These are phyloP conservation scores for Gastrophysa polygoni DNA, from an alignment of 2,888 invertebrate species.

Conservation along the genomic window DNA sequence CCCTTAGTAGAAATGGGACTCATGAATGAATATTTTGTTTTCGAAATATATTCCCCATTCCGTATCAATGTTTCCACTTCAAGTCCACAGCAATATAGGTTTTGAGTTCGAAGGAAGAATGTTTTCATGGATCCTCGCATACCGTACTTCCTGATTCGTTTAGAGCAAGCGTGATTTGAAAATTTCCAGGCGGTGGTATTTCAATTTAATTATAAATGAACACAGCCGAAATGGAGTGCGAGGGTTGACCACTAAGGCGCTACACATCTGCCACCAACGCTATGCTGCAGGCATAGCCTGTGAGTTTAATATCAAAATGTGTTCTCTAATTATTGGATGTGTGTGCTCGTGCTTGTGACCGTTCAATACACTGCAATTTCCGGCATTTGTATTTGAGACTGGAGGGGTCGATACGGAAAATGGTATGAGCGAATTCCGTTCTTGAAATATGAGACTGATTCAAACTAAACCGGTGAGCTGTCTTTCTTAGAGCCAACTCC, in stretches of 20 bases:
- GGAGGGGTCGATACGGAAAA: too few relatives aligned
- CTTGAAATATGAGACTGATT: too few relatives aligned
- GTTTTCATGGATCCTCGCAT: slow-evolving; percentile 9
- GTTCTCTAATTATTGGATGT: neutral
- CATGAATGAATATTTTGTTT: too few relatives aligned
- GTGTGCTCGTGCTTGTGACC: neutral
- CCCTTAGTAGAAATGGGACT: too few relatives aligned
- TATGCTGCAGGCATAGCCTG: neutral
- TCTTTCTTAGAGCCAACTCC: too few relatives aligned
- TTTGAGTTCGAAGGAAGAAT: neutral
- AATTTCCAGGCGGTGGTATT: slow-evolving; percentile 41
- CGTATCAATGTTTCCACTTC: slow-evolving; percentile 7
- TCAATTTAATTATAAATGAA: slow-evolving; percentile 41
- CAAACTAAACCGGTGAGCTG: too few relatives aligned
- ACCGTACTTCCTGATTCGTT: slow-evolving; percentile 36
- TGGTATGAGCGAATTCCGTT: too few relatives aligned
- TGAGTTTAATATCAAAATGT: neutral
- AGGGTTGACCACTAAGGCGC: slow-evolving; percentile 42
- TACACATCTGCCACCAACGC: slow-evolving; percentile 41
- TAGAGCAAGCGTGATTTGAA: slow-evolving; percentile 44
- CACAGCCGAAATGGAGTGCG: slow-evolving; percentile 34
- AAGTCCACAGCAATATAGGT: slow-evolving; percentile 4
- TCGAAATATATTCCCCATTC: too few relatives aligned
- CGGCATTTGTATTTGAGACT: neutral
- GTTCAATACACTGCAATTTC: neutral